phyloP scores from a whole-genome alignment of 2,113 vertebrate species.

The Glaucidium brasilianum region DNA sequence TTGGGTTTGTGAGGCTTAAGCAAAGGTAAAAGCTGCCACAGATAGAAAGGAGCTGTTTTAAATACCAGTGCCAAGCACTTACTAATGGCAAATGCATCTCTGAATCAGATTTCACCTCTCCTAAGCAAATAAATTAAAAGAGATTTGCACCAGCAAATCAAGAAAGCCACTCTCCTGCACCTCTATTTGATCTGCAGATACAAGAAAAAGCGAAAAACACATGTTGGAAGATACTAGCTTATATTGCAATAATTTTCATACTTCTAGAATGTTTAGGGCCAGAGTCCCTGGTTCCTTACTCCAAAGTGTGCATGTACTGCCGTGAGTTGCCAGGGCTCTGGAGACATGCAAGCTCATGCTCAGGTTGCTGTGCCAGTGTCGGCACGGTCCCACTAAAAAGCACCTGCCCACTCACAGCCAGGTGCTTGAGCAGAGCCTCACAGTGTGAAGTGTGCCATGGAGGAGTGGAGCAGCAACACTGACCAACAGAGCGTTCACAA shows the following conservation, averaged over 20 bases:
- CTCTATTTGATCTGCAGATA: background rate
- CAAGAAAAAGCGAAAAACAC: background rate
- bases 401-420: background rate
- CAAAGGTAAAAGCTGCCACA: slow-evolving; percentile 47
- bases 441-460: rapidly evolving
- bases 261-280: background rate
- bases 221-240: background rate
- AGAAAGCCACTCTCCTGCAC: background rate
- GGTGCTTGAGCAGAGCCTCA: background rate
- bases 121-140: slow-evolving; percentile 4
- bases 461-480: rapidly evolving
- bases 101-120: slow-evolving; percentile 37
- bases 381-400: background rate
- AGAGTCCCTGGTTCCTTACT: background rate
- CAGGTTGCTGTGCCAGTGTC: background rate
- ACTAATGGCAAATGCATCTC: slow-evolving; percentile 57
- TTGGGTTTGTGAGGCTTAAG: slow-evolving; percentile 33
- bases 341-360: background rate
- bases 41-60: slow-evolving; percentile 40
- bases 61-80: slow-evolving; percentile 56
- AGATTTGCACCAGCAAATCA: background rate
- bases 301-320: rapidly evolving
- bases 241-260: background rate
- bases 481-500: rapidly evolving
- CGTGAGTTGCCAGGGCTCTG: background rate